A percentile compares a stretch with the other conserved stretches of the same genome.
phyloP scores from a whole-genome alignment of 2,797 vertebrate genomes.

The Ptychadena robeensis region DNA sequence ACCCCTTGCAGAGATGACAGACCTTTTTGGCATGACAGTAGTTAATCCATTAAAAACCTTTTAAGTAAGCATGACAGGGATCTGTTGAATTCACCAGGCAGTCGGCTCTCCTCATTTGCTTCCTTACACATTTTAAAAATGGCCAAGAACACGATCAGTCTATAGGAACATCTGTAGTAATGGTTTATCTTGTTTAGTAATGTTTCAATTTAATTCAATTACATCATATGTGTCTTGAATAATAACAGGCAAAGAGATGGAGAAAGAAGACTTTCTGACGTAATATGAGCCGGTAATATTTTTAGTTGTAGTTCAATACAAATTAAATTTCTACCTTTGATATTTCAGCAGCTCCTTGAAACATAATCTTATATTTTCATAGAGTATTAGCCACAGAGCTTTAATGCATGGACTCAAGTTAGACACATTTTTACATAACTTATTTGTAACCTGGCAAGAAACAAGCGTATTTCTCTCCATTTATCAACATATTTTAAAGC shows the following conservation, averaged over 20 bases:
- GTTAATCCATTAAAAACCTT: conserved; percentile 38
- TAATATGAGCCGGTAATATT: conserved; percentile 17
- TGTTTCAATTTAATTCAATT: conserved; percentile 43
- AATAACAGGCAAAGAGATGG: conserved; percentile 17
- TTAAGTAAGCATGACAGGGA: conserved; percentile 10
- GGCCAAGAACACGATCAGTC: conserved; percentile 18
- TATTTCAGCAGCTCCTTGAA: background rate
- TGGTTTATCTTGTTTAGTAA: conserved; percentile 22
- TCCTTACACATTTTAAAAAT: conserved; percentile 28
- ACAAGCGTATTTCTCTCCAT: no score
- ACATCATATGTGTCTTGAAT: conserved; percentile 32
- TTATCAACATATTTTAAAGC: no score
- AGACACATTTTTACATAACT: background rate
- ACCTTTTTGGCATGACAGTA: background rate
- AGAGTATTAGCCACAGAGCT: background rate
- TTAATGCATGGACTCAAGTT: background rate
- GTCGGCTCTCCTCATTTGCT: background rate
- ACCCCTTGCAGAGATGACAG: background rate
- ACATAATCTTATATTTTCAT: background rate
- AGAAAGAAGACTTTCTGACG: background rate
- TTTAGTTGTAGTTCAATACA: background rate
- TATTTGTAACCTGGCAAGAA: background rate
- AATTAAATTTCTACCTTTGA: background rate
- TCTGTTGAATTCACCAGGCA: background rate
- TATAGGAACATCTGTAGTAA: conserved; percentile 23